Conservation (phyloP, 2,113 vertebrate species). For the Camelus bactrianus region DNA sequence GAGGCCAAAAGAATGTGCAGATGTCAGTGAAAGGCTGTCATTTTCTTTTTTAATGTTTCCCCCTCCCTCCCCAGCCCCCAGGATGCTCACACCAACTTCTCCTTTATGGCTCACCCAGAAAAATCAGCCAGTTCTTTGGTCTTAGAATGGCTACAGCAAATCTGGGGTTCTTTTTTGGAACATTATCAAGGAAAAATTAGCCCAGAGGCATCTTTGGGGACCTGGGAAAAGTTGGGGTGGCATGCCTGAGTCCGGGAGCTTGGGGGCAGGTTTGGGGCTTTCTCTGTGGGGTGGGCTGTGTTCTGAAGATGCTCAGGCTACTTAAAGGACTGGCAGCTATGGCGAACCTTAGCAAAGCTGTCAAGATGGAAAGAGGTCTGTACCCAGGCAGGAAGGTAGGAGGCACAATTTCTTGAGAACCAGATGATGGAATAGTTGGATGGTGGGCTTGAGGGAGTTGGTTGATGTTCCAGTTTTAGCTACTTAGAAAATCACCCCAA, state of each 20-base stretch:
- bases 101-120: neutral
- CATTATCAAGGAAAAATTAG: neutral
- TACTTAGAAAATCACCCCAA: neutral
- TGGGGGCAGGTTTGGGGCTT: neutral
- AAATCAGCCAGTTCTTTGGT: neutral
- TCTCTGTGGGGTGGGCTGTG: fast-evolving
- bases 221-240: neutral
- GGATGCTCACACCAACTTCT: neutral
- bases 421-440: neutral
- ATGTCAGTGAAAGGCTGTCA: neutral
- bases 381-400: neutral
- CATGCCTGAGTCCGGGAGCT: neutral
- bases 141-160: neutral
- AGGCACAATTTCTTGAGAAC: neutral
- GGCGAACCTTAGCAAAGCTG: neutral
- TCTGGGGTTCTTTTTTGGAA: neutral
- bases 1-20: neutral
- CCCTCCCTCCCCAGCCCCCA: neutral
- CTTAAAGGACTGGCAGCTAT: neutral
- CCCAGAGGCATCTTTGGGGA: neutral
- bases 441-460: neutral
- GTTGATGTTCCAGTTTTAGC: neutral
- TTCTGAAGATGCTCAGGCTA: neutral
- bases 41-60: neutral
- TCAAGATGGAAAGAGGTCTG: neutral